Conservation (phyloP, 2,888 invertebrate species). For the Autographa pulchrina region DNA sequence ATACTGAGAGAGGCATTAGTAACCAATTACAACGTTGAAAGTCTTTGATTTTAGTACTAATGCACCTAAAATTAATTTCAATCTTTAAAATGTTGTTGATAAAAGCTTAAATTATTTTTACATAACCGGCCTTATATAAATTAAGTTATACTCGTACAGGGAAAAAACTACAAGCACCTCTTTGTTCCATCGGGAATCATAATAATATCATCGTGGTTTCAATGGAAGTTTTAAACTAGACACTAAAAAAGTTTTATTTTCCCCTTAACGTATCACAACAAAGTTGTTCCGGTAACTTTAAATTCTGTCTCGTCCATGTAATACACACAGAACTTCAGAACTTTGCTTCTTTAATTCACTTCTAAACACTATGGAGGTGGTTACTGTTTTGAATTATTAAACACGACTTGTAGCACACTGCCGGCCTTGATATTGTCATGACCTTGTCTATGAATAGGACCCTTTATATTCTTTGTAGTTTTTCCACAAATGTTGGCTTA, state of each 20-base stretch:
- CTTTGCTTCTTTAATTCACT: slow-evolving; percentile 25
- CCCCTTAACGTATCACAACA: neutral
- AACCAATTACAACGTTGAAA: no score
- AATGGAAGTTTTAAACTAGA: neutral
- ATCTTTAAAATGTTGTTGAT: no score
- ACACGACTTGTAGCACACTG: slow-evolving; percentile 24
- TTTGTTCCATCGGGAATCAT: neutral
- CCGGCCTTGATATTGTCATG: slow-evolving; percentile 51
- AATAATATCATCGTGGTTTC: no score
- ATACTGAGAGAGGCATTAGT: neutral
- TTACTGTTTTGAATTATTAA: slow-evolving; percentile 46
- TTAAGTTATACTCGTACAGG: no score
- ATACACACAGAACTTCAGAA: slow-evolving; percentile 12
- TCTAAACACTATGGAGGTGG: slow-evolving; percentile 8
- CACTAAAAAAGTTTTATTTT: neutral
- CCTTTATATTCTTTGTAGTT: slow-evolving; percentile 52
- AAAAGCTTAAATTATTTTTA: no score
- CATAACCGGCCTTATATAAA: no score
- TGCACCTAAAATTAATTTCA: no score
- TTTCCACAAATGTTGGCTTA: slow-evolving; percentile 35
- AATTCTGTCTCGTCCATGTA: slow-evolving; percentile 12
- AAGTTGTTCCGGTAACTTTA: slow-evolving; percentile 11
- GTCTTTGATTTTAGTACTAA: no score
- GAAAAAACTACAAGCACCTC: no score
- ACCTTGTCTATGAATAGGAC: slow-evolving; percentile 61